Evolutionary conservation across 2,888 invertebrate genomes (phyloP).

Genomic region (Julus scanicus): DNA sequence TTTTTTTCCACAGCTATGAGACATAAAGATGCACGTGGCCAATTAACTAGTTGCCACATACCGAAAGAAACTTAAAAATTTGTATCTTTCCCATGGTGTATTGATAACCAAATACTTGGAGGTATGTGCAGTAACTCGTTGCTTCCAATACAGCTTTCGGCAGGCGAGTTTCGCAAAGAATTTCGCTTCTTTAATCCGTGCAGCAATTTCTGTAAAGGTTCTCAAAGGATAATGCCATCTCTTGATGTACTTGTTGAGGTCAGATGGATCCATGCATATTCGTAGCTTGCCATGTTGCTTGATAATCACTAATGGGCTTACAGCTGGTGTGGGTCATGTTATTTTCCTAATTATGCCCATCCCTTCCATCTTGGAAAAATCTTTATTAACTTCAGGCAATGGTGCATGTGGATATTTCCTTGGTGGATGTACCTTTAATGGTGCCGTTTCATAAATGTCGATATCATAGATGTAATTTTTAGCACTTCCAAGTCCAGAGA

Average conservation of each 20-base stretch:
- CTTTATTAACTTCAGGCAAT: not conserved
- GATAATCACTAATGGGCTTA: not conserved
- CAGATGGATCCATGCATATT: constrained; percentile 38
- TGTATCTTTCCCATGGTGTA: constrained; percentile 25
- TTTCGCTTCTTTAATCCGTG: not conserved
- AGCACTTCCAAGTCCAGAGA: not conserved
- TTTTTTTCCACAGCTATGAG: too few relatives aligned
- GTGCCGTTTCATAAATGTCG: not conserved
- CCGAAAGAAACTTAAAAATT: not conserved
- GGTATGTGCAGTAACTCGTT: not conserved
- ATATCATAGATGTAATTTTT: constrained; percentile 23
- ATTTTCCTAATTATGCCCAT: not conserved
- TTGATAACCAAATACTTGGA: not conserved
- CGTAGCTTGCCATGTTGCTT: constrained; percentile 28
- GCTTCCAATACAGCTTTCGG: constrained; percentile 46
- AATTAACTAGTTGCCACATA: too few relatives aligned
- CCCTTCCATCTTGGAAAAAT: not conserved
- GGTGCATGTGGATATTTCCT: not conserved
- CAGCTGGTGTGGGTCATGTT: not conserved
- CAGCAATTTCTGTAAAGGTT: constrained; percentile 38
- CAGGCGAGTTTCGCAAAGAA: constrained; percentile 17
- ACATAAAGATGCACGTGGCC: too few relatives aligned
- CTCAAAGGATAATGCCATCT: not conserved
- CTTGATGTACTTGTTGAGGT: constrained; percentile 10
- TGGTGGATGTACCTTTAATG: not conserved